phyloP scores from a whole-genome alignment of 2,113 vertebrate genomes.

The Blennius ocellaris region DNA sequence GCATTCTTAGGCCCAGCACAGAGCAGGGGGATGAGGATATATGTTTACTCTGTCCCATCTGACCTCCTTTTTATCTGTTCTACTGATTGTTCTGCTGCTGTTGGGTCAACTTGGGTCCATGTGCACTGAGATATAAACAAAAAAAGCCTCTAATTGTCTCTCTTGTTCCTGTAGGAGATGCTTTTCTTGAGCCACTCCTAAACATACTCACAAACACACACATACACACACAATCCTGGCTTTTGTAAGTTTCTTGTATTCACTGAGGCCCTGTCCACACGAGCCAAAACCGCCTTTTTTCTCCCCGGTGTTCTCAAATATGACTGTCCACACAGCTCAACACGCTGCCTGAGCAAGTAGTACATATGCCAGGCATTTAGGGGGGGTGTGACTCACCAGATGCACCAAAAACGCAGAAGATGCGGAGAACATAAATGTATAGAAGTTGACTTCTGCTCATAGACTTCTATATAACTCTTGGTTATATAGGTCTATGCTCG shows the following conservation, averaged over 20 bases:
- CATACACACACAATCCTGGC: background rate
- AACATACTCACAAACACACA: background rate
- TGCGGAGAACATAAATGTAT: too few relatives aligned
- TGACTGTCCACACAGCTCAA: too few relatives aligned
- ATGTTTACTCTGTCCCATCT: constrained; percentile 55
- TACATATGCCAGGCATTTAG: too few relatives aligned
- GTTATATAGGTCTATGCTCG: too few relatives aligned
- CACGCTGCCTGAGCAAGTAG: too few relatives aligned
- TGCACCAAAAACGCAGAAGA: too few relatives aligned
- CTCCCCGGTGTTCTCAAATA: too few relatives aligned
- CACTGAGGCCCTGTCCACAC: too few relatives aligned
- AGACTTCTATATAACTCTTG: too few relatives aligned
- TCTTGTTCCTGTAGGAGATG: constrained; percentile 9
- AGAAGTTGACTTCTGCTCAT: too few relatives aligned
- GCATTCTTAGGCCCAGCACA: constrained; percentile 32
- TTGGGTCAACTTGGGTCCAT: constrained; percentile 61
- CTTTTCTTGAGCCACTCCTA: constrained; percentile 1
- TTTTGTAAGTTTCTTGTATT: background rate
- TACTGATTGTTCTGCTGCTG: constrained; percentile 56
- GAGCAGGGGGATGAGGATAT: constrained; percentile 26
- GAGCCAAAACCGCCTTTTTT: too few relatives aligned
- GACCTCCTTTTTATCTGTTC: constrained; percentile 65
- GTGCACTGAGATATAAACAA: constrained; percentile 68
- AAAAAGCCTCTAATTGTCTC: constrained; percentile 56
- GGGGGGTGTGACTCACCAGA: too few relatives aligned